Evolutionary conservation across 2,113 vertebrate genomes (phyloP).

Genomic region (Saguinus midas): DNA sequence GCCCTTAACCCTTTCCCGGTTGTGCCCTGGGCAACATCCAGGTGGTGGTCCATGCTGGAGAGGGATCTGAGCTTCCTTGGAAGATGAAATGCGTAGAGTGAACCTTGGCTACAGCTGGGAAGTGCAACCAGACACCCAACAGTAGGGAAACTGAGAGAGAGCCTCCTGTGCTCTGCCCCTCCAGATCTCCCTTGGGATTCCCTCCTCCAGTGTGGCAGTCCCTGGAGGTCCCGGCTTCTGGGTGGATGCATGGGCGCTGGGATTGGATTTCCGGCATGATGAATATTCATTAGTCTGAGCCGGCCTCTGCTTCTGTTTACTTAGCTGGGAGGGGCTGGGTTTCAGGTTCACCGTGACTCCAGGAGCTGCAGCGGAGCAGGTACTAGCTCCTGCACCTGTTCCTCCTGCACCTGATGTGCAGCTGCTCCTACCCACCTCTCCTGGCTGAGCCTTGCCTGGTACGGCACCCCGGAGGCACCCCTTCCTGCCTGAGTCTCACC

Average conservation of each 20-base stretch:
- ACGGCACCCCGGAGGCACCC: slow-evolving; percentile 27
- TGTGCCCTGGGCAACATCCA: not conserved
- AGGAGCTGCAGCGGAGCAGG: slow-evolving; percentile 19
- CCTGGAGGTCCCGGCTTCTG: slow-evolving; percentile 46
- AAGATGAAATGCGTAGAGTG: not conserved
- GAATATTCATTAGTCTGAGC: slow-evolving; percentile 82
- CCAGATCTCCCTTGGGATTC: slow-evolving; percentile 29
- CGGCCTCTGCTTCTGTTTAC: slow-evolving; percentile 81
- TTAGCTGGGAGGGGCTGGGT: slow-evolving; percentile 82
- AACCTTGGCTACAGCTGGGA: not conserved
- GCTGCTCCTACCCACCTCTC: slow-evolving; percentile 48
- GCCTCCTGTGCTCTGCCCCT: not conserved
- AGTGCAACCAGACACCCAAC: not conserved
- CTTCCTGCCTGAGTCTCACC: slow-evolving; percentile 30
- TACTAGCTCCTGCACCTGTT: slow-evolving; percentile 70
- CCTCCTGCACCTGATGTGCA: slow-evolving; percentile 70
- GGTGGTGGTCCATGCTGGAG: too few relatives aligned
- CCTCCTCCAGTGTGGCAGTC: not conserved
- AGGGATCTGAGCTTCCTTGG: not conserved
- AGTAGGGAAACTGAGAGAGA: not conserved
- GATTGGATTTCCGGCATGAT: slow-evolving; percentile 75
- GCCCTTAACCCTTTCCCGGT: slow-evolving; percentile 71
- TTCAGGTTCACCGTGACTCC: slow-evolving; percentile 83
- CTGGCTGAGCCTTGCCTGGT: slow-evolving; percentile 39
- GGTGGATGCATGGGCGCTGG: slow-evolving; percentile 32